phyloP scores from a whole-genome alignment of 2,113 vertebrate genomes.

The Mesoclemmys tuberculata region DNA sequence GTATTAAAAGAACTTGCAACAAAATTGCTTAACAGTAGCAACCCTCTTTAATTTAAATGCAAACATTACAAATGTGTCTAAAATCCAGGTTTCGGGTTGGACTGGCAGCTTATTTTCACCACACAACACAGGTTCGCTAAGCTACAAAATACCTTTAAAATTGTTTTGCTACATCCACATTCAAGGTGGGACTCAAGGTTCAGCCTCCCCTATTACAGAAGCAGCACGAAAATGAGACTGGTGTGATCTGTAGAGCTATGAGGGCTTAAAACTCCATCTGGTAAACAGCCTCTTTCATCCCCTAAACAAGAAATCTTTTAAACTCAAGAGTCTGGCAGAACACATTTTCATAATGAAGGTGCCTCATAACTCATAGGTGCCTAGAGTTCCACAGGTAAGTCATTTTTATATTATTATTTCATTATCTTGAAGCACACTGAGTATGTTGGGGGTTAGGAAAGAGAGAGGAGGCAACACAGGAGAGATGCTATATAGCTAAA shows the following conservation, averaged over 20 bases:
- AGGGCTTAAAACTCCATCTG: conserved; percentile 35
- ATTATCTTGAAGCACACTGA: not conserved
- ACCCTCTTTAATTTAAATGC: conserved; percentile 10
- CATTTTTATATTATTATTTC: conserved; percentile 2
- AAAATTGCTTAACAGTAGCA: not conserved
- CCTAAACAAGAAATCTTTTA: not conserved
- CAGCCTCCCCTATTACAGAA: not conserved
- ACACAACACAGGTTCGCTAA: not conserved
- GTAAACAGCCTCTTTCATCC: not conserved
- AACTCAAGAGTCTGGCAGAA: not conserved
- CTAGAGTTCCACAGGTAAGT: conserved; percentile 41
- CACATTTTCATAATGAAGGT: conserved; percentile 15
- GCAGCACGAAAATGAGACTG: conserved; percentile 1
- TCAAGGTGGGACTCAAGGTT: conserved; percentile 38
- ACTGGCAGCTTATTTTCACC: not conserved
- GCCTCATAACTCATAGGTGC: not conserved
- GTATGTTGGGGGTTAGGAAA: not conserved
- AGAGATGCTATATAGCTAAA: not conserved
- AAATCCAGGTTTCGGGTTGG: not conserved
- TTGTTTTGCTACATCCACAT: not conserved
- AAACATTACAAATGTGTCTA: not conserved
- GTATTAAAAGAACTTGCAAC: conserved; percentile 18
- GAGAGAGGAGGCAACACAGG: not conserved
- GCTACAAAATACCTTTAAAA: not conserved
- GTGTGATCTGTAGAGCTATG: not conserved